These are phyloP conservation scores for Styela clava DNA, from an alignment of 23 tunicate genomes.

Conservation along the genomic window DNA sequence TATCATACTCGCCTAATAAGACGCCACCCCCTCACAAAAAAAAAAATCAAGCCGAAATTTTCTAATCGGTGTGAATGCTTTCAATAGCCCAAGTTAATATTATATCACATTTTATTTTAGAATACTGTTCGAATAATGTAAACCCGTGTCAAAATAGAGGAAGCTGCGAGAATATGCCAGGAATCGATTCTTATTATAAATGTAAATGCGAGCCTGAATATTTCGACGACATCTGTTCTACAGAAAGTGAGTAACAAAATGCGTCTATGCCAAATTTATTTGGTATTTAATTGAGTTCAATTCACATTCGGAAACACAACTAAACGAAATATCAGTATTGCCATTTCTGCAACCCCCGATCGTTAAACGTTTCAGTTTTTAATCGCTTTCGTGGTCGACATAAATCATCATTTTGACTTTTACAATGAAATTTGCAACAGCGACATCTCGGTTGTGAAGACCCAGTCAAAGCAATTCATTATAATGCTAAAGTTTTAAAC, in stretches of 20 bases:
- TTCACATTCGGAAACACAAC: not conserved
- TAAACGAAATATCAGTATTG: too few species aligned
- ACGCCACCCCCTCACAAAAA: too few species aligned
- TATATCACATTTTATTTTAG: not conserved
- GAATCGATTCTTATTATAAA: not conserved
- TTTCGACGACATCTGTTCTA: not conserved
- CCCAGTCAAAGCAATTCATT: too few species aligned
- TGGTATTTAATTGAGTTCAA: not conserved
- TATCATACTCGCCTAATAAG: not conserved
- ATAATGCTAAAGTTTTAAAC: too few species aligned
- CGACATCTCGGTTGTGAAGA: too few species aligned
- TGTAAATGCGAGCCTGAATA: not conserved
- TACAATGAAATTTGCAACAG: not conserved
- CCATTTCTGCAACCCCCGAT: too few species aligned
- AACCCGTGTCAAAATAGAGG: not conserved
- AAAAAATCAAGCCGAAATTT: not conserved
- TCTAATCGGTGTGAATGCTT: not conserved
- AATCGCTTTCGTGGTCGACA: not conserved
- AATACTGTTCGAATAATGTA: not conserved
- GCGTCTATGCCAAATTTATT: not conserved
- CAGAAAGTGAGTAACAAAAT: not conserved
- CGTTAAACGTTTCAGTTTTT: too few species aligned
- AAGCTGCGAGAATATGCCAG: not conserved
- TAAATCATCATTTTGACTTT: not conserved
- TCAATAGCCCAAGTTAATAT: not conserved